Evolutionary conservation across 2,888 invertebrate genomes (phyloP).

Genomic region (Lomographa bimaculata): DNA sequence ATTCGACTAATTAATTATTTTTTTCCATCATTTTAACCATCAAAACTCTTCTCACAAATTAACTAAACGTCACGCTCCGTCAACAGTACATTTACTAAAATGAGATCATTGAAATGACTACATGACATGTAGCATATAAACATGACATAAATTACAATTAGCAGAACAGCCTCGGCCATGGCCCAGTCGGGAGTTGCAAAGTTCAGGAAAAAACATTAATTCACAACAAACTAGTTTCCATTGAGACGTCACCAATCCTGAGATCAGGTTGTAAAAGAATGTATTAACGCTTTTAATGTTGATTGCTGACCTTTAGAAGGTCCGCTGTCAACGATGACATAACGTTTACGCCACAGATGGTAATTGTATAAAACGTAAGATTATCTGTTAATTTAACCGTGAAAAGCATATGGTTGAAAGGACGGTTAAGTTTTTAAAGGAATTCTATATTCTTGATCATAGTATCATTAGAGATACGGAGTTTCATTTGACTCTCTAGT

Average conservation of each 20-base stretch:
- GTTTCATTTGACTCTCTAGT: too few relatives aligned
- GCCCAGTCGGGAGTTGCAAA: slow-evolving; percentile 32
- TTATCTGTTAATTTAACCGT: slow-evolving; percentile 14
- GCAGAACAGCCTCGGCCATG: slow-evolving; percentile 31
- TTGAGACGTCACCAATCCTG: slow-evolving; percentile 38
- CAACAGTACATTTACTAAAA: too few relatives aligned
- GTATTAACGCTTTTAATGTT: slow-evolving; percentile 32
- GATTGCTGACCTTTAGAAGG: slow-evolving; percentile 66
- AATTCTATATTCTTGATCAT: slow-evolving; percentile 4
- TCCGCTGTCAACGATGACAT: slow-evolving; percentile 56
- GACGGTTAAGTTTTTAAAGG: slow-evolving; percentile 7
- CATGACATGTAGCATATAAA: background rate
- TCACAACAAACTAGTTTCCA: slow-evolving; percentile 59
- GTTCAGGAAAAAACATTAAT: slow-evolving; percentile 29
- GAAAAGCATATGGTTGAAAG: slow-evolving; percentile 26
- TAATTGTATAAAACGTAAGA: slow-evolving; percentile 19
- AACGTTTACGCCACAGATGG: slow-evolving; percentile 36
- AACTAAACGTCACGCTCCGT: background rate
- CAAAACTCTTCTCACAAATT: too few relatives aligned
- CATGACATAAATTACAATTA: slow-evolving; percentile 11
- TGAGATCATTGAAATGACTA: slow-evolving; percentile 15
- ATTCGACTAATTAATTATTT: too few relatives aligned
- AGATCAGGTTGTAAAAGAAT: slow-evolving; percentile 41
- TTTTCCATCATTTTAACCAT: too few relatives aligned
- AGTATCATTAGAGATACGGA: too few relatives aligned